Base-by-base conservation (phyloP, 2,797 vertebrate species). In the Denticeps clupeoides region DNA sequence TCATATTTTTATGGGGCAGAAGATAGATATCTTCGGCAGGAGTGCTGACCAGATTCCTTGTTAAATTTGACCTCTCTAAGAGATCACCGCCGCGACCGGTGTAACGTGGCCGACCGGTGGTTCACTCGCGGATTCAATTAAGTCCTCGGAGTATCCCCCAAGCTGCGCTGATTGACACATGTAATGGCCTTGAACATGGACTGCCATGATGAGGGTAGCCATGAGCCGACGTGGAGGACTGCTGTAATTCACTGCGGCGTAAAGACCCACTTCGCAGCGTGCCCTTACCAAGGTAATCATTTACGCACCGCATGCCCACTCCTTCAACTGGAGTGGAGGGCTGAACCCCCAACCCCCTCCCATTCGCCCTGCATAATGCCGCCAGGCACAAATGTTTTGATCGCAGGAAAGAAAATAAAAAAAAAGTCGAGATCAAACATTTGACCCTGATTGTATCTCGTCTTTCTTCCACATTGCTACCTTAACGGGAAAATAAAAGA, bases 51-150 rank as follows among this genome's bases (percentile, higher is more conserved):
- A 45, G 16, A 47, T 27, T 47, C 33, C 50, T 28, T 11, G 44
- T 48, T 58, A 65, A 52, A 25, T 55, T 12, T 63, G 54, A 62
- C 47, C 61, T 47, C 42, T 29, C 26, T 37, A 21, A 54, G 43
- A 42, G 40, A 40, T 42, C 24, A 22, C 38, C 29, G 54, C 24
- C 8, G 37, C 31, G 41, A 15, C 25, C 9, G 26, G 24, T 40
- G 42, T 55, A 35, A 51, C 31, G 55, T 42, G 24, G 46, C 40
- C 49, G 51, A 41, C 47, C 38, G 41, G 43, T 43, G 27, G 46
- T 33, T 35, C 49, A 35, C 51, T 60, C 21, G 11, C 26, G 10
- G 40, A 52, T 58, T 58, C 58, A 61, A 59, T 60, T 59, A 62
- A 31, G 43, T 33, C 48, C 29, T 31, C 19, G 27, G 40, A 31